Evolutionary conservation across 2,888 invertebrate species (phyloP), one percentile per base, ranked within the genome.

Genomic region (Sminthurides aquaticus): DNA sequence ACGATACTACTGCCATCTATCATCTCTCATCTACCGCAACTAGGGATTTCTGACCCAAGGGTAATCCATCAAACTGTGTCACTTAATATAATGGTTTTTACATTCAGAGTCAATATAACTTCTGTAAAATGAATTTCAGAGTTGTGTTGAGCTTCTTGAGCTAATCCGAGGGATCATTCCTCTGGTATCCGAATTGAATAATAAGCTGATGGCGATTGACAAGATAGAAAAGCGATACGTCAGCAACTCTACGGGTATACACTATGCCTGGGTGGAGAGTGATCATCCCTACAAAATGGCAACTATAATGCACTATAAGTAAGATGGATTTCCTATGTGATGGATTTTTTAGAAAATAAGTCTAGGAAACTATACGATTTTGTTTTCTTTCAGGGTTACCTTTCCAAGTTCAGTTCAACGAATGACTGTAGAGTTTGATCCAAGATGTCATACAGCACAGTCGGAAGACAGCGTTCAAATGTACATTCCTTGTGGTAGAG

Each of bases 251-350:
- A 57, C 76, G 43, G 89, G 91, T 67, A 87, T 88, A 76, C 90
- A 91, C 80, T 94, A 91, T 78, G 89, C 92, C 2, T 87, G 91
- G 83, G 86, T 95, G 1, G 97, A 98, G 80, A 95, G 95, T 78
- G 94, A 95, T 49, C 98, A 98, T 82, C 98, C 98, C 0, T 98
- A 98, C 79, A 90, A 90, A 78, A 88, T 91, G 49, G 88, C 93
- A 0, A 84, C 88, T 22, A 88, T 94, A 34, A 86, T 88, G 49
- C 90, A 91, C 77, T 91, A 89, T 79, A 85, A 87, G 87, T 89
- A 78, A 69, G 72, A 66, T 8, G 24, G 8, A 18, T 43, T 43
- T 43, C n/a, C n/a, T n/a, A n/a, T 25, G 15, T 56, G 2, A 56
- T 1, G n/a, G 24, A 26, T 52, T 5, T 20, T 52, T 52, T 15